A percentile compares a stretch with the other conserved stretches of the same genome.
These are phyloP conservation scores for Menura novaehollandiae DNA, from an alignment of 2,113 vertebrate species.

Conservation along the genomic window DNA sequence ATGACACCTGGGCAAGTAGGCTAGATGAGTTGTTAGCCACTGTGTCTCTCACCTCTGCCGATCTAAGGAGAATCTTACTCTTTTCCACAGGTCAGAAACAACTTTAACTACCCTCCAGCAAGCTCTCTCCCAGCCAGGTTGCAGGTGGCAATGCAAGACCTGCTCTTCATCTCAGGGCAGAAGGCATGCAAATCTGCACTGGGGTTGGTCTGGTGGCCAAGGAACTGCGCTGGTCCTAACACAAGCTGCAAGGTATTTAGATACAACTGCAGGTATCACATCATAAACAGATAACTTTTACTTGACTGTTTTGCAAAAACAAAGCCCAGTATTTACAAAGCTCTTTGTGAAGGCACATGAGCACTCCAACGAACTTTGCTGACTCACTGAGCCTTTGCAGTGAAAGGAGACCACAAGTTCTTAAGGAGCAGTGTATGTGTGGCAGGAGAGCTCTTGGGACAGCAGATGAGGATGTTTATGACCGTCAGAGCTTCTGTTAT, in stretches of 20 bases:
- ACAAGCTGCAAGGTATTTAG: neutral
- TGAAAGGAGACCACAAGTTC: neutral
- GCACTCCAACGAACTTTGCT: neutral
- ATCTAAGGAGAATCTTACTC: neutral
- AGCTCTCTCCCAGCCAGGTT: neutral
- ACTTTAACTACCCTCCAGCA: neutral
- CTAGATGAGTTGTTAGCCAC: neutral
- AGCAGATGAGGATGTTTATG: neutral
- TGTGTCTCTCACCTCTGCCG: neutral
- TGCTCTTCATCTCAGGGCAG: neutral
- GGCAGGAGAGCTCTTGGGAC: neutral
- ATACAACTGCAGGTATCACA: neutral
- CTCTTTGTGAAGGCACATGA: neutral
- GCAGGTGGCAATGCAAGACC: neutral
- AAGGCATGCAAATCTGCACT: neutral
- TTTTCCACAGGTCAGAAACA: neutral
- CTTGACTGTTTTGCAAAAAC: neutral
- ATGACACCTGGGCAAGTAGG: neutral
- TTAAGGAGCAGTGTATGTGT: rapidly evolving
- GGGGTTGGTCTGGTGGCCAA: neutral
- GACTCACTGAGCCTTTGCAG: neutral
- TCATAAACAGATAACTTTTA: neutral
- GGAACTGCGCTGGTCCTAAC: neutral
- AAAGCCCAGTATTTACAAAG: neutral
- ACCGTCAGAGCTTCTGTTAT: neutral